Base-by-base conservation (phyloP, 2,888 invertebrate genomes). In the Micropterix aruncella region DNA sequence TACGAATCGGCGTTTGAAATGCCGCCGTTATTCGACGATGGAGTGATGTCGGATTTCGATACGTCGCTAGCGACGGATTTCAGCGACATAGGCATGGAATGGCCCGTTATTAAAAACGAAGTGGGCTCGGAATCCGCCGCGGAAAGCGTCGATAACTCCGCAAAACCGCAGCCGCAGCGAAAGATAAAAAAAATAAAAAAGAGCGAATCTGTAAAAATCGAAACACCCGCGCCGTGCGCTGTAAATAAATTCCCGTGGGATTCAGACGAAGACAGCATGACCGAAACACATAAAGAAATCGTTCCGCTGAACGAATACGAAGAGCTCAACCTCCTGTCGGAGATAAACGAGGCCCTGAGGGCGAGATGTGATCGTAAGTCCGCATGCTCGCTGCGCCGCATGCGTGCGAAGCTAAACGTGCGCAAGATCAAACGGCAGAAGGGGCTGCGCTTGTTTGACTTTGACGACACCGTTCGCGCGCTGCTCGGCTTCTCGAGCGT, bases 361-460 rank as follows among this genome's bases (percentile, higher is more conserved):
- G 64, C 59, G 7, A 27, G 27, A 5, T 7, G 12, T 7, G 12
- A 7, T 5, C 5, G 12, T 27, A 12, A 5, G 12, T 7, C 7
- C 27, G 56, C 64, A 19, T 63, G 63, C 2, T 46, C 57, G 7
- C 55, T 57, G 9, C 53, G 70, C 4, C 65, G 77, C 36, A 57
- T 78, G 1, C 71, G 73, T 51, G 60, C 79, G 37, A 80, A 80
- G 58, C 58, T 80, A 7, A 59, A 61, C n/a, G 60, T 78, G 12
- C 63, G 79, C 16, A 68, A 71, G 52, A 57, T 68, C 46, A 77
- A 77, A 53, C 60, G 77, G n/a, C 71, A 74, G 48, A 66, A 66
- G 48, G 70, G 70, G 43, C 55, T 74, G 43, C 66, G 70, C 1
- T 52, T 75, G 3, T 72, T 80, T 48, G 73, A 80, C 55, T 54